phyloP scores from a whole-genome alignment of 2,797 vertebrate genomes.

The Heteromormyrus szaboi region DNA sequence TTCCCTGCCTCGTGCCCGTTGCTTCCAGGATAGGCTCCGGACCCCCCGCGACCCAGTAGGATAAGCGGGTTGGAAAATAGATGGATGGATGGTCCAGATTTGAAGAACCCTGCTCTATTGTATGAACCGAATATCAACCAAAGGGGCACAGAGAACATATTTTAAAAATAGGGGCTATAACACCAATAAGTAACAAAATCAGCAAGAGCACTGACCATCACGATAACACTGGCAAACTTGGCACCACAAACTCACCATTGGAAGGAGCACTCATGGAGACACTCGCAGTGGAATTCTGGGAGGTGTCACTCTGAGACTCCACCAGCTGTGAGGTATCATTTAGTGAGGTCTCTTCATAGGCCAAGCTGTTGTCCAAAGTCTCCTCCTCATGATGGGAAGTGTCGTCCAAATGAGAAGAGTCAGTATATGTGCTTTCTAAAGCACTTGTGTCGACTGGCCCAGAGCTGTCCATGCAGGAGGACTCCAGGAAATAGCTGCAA shows the following conservation, averaged over 20 bases:
- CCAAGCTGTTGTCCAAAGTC: conserved; percentile 40
- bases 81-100: too few relatives aligned
- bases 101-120: too few relatives aligned
- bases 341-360: conserved; percentile 38
- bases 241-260: conserved; percentile 45
- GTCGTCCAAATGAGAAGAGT: conserved; percentile 24
- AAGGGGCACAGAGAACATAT: neutral
- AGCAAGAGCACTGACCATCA: neutral
- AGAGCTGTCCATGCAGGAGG: conserved; percentile 39
- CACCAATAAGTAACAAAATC: neutral
- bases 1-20: too few relatives aligned
- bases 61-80: too few relatives aligned
- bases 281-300: conserved; percentile 32
- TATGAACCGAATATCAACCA: neutral
- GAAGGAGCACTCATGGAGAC: conserved; percentile 24
- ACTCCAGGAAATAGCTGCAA: conserved; percentile 33
- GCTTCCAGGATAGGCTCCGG: too few relatives aligned
- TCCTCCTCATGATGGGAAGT: conserved; percentile 32
- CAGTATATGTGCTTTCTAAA: conserved; percentile 31
- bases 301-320: conserved; percentile 36
- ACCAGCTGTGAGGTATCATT: conserved; percentile 44
- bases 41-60: too few relatives aligned
- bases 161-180: neutral
- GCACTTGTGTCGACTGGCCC: conserved; percentile 27
- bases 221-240: neutral